These are phyloP conservation scores for Cancer borealis DNA, from an alignment of 2,888 invertebrate genomes.

Conservation along the genomic window DNA sequence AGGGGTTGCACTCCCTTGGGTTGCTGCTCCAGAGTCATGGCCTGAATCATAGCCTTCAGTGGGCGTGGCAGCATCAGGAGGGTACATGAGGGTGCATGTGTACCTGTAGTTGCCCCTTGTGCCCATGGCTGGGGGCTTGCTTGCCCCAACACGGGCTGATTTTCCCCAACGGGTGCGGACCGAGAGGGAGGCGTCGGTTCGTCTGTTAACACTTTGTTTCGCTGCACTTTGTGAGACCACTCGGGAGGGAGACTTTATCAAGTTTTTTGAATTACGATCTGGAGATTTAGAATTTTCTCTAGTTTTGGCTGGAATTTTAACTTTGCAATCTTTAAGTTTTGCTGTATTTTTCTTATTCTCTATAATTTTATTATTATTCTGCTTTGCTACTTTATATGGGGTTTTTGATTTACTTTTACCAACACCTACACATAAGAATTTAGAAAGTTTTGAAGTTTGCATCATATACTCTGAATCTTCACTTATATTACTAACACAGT, in stretches of 20 bases:
- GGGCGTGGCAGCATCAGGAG: slow-evolving; percentile 70
- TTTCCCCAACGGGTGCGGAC: slow-evolving; percentile 73
- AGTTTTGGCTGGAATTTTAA: slow-evolving; percentile 70
- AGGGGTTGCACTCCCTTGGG: slow-evolving; percentile 70
- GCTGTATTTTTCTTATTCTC: slow-evolving; percentile 75
- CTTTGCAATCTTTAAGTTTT: slow-evolving; percentile 73
- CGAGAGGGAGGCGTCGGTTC: slow-evolving; percentile 57
- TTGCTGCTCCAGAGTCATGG: slow-evolving; percentile 74
- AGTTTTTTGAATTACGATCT: slow-evolving; percentile 77
- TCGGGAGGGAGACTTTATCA: slow-evolving; percentile 77
- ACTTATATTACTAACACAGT: slow-evolving; percentile 77
- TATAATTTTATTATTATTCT: slow-evolving; percentile 74
- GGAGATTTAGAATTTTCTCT: slow-evolving; percentile 75
- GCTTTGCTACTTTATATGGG: slow-evolving; percentile 74
- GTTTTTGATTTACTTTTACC: slow-evolving; percentile 76
- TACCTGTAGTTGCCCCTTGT: slow-evolving; percentile 70
- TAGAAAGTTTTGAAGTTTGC: slow-evolving; percentile 76
- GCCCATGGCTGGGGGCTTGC: slow-evolving; percentile 54
- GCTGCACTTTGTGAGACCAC: slow-evolving; percentile 75
- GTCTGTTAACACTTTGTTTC: slow-evolving; percentile 64
- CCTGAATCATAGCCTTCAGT: slow-evolving; percentile 75
- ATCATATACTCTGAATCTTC: slow-evolving; percentile 77
- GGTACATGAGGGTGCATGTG: slow-evolving; percentile 73
- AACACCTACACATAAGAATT: slow-evolving; percentile 77
- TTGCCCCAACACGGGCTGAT: slow-evolving; percentile 71